Evolutionary conservation across 2,797 vertebrate genomes (phyloP).

Genomic region (Silurus aristotelis): DNA sequence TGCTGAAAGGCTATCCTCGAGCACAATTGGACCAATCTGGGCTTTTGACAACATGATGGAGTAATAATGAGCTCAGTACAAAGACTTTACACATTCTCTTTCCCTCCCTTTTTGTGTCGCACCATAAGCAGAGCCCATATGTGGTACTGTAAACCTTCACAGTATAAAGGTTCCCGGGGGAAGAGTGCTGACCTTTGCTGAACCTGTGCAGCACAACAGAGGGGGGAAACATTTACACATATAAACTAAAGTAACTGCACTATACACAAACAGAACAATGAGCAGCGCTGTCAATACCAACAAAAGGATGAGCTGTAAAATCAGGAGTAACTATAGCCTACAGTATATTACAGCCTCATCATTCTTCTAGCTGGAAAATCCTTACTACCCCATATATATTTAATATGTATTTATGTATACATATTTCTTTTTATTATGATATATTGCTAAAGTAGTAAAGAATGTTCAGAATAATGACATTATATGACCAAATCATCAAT

Average conservation of each 20-base stretch:
- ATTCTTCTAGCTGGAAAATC: background rate
- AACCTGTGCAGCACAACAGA: conserved; percentile 75
- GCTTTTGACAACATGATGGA: conserved; percentile 53
- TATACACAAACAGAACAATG: conserved; percentile 71
- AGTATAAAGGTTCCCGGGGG: conserved; percentile 79
- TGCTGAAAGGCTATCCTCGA: conserved; percentile 31
- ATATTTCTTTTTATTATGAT: conserved; percentile 20
- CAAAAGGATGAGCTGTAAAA: conserved; percentile 7
- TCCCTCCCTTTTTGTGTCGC: conserved; percentile 73
- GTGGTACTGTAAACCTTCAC: conserved; percentile 74
- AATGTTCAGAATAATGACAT: background rate
- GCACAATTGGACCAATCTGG: conserved; percentile 37
- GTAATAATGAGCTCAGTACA: conserved; percentile 80
- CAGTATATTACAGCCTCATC: conserved; percentile 8
- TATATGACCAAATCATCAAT: background rate
- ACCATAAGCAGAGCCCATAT: conserved; percentile 80
- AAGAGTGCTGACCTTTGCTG: conserved; percentile 75
- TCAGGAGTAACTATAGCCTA: conserved; percentile 5
- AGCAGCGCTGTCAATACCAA: conserved; percentile 44
- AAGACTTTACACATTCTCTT: conserved; percentile 76
- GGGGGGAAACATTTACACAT: conserved; percentile 80
- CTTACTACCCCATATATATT: background rate
- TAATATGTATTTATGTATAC: conserved; percentile 1
- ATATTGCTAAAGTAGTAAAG: conserved; percentile 2
- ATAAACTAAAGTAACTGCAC: conserved; percentile 74